phyloP scores from a whole-genome alignment of 1,140 invertebrate genomes.

The Drosophila sp. region DNA sequence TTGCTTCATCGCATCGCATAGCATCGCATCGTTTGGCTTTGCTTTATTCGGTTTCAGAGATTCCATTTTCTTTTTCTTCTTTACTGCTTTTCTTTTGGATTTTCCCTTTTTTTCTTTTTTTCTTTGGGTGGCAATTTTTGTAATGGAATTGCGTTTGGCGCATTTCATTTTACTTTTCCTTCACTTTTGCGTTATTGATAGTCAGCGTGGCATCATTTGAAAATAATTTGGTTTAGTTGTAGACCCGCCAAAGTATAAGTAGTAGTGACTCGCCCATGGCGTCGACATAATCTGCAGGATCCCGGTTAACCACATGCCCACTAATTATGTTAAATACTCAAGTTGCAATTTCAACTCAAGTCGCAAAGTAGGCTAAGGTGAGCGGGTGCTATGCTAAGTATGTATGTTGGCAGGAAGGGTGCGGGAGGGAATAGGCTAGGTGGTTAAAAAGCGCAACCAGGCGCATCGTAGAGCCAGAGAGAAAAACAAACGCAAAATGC shows the following conservation, averaged over 20 bases:
- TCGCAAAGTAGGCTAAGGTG: conserved; percentile 22
- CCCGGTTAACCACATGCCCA: conserved; percentile 51
- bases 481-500: conserved; percentile 68
- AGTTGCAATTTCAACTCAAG: conserved; percentile 54
- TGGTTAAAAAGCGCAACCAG: conserved; percentile 44
- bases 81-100: not conserved
- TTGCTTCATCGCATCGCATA: conserved; percentile 14
- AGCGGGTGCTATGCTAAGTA: not conserved
- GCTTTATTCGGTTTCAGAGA: conserved; percentile 5
- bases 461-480: conserved; percentile 45
- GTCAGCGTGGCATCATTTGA: conserved; percentile 50
- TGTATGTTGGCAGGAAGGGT: not conserved
- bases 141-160: conserved; percentile 63
- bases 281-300: not conserved
- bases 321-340: conserved; percentile 73
- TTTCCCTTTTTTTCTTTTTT: conserved; percentile 24
- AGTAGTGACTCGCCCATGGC: conserved; percentile 11
- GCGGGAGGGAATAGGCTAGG: not conserved
- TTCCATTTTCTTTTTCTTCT: not conserved
- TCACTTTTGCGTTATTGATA: conserved; percentile 47
- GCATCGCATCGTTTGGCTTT: conserved; percentile 8
- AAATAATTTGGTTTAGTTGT: conserved; percentile 60
- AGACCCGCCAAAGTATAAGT: not conserved
- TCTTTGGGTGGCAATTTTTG: conserved; percentile 71
- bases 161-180: conserved; percentile 9